Base-by-base conservation (phyloP, 2,113 vertebrate genomes). In the Cavia porcellus region DNA sequence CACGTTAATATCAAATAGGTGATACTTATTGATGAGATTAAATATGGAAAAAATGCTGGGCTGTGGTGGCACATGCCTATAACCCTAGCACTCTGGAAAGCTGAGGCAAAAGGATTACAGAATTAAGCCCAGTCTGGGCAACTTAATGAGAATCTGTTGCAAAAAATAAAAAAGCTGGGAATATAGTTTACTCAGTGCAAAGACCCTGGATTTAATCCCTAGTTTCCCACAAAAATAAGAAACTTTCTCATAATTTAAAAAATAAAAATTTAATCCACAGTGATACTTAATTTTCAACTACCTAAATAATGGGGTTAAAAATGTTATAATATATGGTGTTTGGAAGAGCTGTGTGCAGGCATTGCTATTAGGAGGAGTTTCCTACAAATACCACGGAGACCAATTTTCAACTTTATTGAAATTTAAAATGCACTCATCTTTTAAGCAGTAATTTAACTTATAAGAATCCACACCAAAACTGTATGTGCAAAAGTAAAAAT, bases 331-430 rank as follows among this genome's bases (percentile, higher is more conserved):
- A 59, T 3, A 30, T 24, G 64, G 66, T 45, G 10, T 55, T 52
- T 52, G 9, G 3, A 2, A 28, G 11, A 15, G 35, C 74, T 25
- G 15, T n/a, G 3, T 35, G 86, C 70, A 55, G 0, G 19, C 50
- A 52, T 24, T 68, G 10, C 42, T 47, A 15, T 57, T 25, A 6
- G 45, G 5, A 45, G 22, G 3, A 5, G 64, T 50, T 75, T 47
- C 59, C 83, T 35, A 64, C 45, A 35, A 45, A 77, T 5, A 42
- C 28, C 45, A 0, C 42, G 50, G 50, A 88, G 19, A 72, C 22
- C 13, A 55, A 11, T 72, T 75, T 79, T 45, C 45, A 80, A 74
- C 83, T 96, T 57, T 64, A 57, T 68, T 52, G 68, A 75, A 96
- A 66, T 86, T n/a, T 83, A 83, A 91, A 87, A 45, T 35, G 55